Percentiles rank a stretch among this genome's conserved stretches.
phyloP scores from a whole-genome alignment of 2,888 invertebrate species.

The Xestoiulus laeticollis region DNA sequence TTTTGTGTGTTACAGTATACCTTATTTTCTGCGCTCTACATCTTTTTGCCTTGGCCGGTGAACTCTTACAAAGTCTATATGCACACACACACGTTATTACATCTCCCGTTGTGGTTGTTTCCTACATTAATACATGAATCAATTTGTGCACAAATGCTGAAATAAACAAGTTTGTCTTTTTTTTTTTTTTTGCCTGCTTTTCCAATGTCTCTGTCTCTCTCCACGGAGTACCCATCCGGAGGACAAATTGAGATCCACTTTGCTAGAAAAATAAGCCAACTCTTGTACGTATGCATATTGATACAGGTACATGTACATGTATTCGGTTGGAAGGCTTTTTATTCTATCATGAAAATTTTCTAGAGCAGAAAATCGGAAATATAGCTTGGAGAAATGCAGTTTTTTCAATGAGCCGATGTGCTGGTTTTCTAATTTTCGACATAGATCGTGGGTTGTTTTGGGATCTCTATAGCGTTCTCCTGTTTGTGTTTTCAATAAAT shows the following conservation, averaged over 20 bases:
- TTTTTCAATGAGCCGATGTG: not conserved
- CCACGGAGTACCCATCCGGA: constrained; percentile 5
- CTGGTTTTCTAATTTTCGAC: not conserved
- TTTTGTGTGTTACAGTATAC: no score
- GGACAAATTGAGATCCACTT: constrained; percentile 29
- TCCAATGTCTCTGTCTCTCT: constrained; percentile 19
- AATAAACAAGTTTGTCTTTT: not conserved
- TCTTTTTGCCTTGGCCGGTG: not conserved
- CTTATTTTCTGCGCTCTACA: not conserved
- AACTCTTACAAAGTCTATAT: constrained; percentile 1
- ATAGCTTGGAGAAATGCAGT: not conserved
- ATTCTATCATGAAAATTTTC: not conserved
- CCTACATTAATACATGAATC: not conserved
- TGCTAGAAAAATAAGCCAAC: not conserved
- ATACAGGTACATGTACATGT: not conserved
- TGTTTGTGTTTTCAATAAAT: not conserved
- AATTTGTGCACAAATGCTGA: not conserved
- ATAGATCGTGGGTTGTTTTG: not conserved
- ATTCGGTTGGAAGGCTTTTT: not conserved
- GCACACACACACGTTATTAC: not conserved
- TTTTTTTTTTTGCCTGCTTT: not conserved
- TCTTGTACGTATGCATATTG: not conserved
- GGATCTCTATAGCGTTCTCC: not conserved
- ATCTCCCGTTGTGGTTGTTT: not conserved
- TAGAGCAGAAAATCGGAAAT: constrained; percentile 3